Base-by-base conservation (phyloP, 2,113 vertebrate genomes). In the Embiotoca jacksoni region DNA sequence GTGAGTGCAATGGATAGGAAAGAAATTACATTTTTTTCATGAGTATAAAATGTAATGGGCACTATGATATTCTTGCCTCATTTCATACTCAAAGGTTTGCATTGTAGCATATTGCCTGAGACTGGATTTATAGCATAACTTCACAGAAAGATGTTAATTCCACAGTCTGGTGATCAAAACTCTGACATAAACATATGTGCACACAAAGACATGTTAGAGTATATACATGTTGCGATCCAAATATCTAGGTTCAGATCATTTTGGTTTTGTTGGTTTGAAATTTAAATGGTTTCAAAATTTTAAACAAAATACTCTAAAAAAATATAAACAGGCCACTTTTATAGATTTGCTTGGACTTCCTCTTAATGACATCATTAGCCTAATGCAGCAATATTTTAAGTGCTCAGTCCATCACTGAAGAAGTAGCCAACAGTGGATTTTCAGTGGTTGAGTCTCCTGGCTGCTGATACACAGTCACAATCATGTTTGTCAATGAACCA, bases 1-100 rank as follows among this genome's bases (percentile, higher is more conserved):
- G 23, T 23, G 23, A 23, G 23, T 23, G 23, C 23, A 23, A 23
- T 23, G 23, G 23, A 23, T 23, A 16, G 55, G 8, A 8, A 16
- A 68, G 70, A 33, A 47, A 66, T 13, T 3, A 6, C 2, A 41
- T 23, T 33, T 55, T 53, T 41, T 59, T 71, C 35, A 41, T 3
- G 1, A 46, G 8, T 14, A 2, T 9, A 67, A 68, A 35, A 59
- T 67, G 35, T 57, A 68, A 78, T 59, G 11, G 13, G 13, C 3
- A 61, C 49, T 73, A 68, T 70, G 1, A 57, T 72, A 61, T 46
- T 58, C 64, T 47, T 55, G 71, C 35, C 53, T 79, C 71, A 64
- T 60, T 81, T 71, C 53, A 55, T 50, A 46, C 83, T 59, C 62
- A 6, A 55, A 72, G 61, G 50, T 64, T 59, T 72, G 57, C 60